Evolutionary conservation across 2,888 invertebrate genomes (phyloP), one percentile per base, ranked within the genome.

Genomic region (Glomeris marginata): DNA sequence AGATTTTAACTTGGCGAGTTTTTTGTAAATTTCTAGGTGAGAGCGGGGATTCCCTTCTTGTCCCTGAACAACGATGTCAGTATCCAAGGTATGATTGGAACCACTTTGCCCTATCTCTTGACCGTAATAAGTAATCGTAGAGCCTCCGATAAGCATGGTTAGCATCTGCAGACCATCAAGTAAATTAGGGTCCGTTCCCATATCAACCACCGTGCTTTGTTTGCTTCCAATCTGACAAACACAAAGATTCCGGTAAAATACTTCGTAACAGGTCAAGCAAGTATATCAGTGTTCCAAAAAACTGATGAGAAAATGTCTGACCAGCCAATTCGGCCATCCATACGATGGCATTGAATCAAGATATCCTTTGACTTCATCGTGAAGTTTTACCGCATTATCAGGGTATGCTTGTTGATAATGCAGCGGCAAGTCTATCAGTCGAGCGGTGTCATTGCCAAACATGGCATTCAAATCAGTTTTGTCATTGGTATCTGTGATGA

Each of bases 141-240:
- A 77, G 41, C 92, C 92, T 1, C 88, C 90, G 47, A 92, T 69
- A 15, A 88, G 64, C 62, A 86, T 70, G 16, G 79, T 70, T 48
- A 94, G 64, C 81, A 90, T 85, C 62, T 86, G 84, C 61, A 88
- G 74, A n/a, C 80, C 74, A 20, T 79, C 77, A 34, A 80, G 76
- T 57, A 80, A 70, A 49, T 76, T 72, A 1, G 64, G 63, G 1
- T 81, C 82, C 54, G 76, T 79, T 56, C 85, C 74, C 1, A 11
- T 47, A 1, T 48, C 44, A 11, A 49, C 40, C 16, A 49, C 16
- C 80, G 74, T 1, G 8, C 37, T 22, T 16, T 50, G 47, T 20
- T 50, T 46, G 15, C 41, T 50, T 15, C 52, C 52, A 4, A 52
- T 21, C 52, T 52, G 8, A 28, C 8, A 28, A 28, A 3, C 3